phyloP scores from a whole-genome alignment of 2,888 invertebrate genomes.

The Morpho achilles region DNA sequence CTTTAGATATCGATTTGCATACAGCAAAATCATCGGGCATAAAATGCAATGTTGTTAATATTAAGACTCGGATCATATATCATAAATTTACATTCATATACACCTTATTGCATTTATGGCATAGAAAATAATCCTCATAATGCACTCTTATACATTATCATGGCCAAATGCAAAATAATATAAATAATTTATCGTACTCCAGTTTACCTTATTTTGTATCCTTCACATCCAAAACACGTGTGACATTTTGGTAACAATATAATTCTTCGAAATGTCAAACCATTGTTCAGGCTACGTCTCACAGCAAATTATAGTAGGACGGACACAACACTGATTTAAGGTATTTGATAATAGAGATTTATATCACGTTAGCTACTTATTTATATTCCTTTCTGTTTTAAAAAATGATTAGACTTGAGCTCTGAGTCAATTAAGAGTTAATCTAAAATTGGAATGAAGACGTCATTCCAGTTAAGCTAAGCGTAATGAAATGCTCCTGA shows the following conservation, averaged over 20 bases:
- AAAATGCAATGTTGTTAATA: conserved; percentile 52
- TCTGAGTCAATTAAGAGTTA: conserved; percentile 27
- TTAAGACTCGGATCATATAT: conserved; percentile 33
- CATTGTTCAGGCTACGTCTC: conserved; percentile 21
- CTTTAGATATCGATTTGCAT: conserved; percentile 54
- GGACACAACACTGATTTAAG: conserved; percentile 31
- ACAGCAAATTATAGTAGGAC: conserved; percentile 23
- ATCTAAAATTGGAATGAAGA: conserved; percentile 25
- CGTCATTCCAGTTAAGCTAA: conserved; percentile 23
- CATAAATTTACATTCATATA: conserved; percentile 22
- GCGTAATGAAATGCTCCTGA: conserved; percentile 22
- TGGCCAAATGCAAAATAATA: neutral
- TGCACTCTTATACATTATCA: neutral
- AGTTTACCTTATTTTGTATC: conserved; percentile 25
- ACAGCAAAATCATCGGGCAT: conserved; percentile 51
- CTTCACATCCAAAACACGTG: conserved; percentile 25
- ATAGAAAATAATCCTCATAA: neutral
- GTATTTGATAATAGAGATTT: conserved; percentile 30
- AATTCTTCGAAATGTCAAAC: conserved; percentile 29
- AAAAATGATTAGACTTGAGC: conserved; percentile 35
- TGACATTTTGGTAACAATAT: conserved; percentile 28
- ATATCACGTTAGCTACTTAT: conserved; percentile 32
- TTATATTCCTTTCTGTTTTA: conserved; percentile 32
- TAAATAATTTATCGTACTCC: neutral
- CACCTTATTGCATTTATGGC: conserved; percentile 11